Percentiles rank a stretch among this genome's conserved stretches.
phyloP scores from a whole-genome alignment of 2,113 vertebrate genomes.

The Solenodon paradoxus region DNA sequence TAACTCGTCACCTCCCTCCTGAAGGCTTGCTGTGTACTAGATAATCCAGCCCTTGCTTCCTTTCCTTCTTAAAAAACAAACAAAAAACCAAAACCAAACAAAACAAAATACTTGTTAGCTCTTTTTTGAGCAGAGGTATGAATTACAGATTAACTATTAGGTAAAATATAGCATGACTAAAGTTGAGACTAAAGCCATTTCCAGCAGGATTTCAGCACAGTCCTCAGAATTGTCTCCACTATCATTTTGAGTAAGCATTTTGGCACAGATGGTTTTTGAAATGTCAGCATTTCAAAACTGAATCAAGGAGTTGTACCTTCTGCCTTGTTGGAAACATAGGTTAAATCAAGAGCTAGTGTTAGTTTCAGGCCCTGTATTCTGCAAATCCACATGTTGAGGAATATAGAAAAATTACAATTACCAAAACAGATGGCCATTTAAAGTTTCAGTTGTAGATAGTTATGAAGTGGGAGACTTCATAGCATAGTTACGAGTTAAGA shows the following conservation, averaged over 20 bases:
- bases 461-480: slow-evolving; percentile 52
- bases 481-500: too few relatives aligned
- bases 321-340: slow-evolving; percentile 5
- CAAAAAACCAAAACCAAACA: too few relatives aligned
- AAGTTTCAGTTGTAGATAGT: slow-evolving; percentile 36
- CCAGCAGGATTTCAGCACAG: slow-evolving; percentile 52
- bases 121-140: slow-evolving; percentile 17
- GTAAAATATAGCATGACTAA: slow-evolving; percentile 53
- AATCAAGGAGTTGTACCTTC: slow-evolving; percentile 19
- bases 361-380: background rate
- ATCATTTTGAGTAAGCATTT: slow-evolving; percentile 31
- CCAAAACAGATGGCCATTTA: slow-evolving; percentile 22
- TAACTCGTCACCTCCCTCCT: slow-evolving; percentile 90
- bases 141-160: slow-evolving; percentile 70
- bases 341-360: background rate
- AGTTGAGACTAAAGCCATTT: slow-evolving; percentile 48
- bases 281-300: background rate
- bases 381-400: background rate
- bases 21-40: slow-evolving; percentile 79
- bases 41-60: slow-evolving; percentile 71
- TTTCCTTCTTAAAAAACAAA: slow-evolving; percentile 75
- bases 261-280: slow-evolving; percentile 54
- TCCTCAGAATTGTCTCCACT: slow-evolving; percentile 51
- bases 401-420: slow-evolving; percentile 9
- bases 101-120: slow-evolving; percentile 77